Conservation (phyloP, 2,888 invertebrate genomes). For the Hymenopus coronatus region DNA sequence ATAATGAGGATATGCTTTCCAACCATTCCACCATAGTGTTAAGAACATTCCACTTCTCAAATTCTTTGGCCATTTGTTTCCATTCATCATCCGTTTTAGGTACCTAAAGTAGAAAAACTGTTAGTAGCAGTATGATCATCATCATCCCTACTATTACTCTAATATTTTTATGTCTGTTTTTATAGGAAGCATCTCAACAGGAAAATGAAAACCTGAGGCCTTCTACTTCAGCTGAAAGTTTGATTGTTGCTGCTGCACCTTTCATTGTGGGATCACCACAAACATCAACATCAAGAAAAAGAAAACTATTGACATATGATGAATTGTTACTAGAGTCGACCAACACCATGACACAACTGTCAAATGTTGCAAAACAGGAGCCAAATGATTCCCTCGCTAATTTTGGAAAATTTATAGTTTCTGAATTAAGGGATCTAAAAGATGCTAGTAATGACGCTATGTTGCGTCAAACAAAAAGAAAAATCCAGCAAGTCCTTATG, state of each 20-base stretch:
- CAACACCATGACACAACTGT: not conserved
- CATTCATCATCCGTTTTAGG: slow-evolving; percentile 20
- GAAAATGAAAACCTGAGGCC: not conserved
- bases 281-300: not conserved
- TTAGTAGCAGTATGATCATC: too few species aligned
- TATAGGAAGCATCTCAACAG: not conserved
- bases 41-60: slow-evolving; percentile 31
- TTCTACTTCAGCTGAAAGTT: not conserved
- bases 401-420: slow-evolving; percentile 5
- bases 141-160: too few species aligned
- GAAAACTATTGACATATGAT: not conserved
- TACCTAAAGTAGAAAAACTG: slow-evolving; percentile 2
- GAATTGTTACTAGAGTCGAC: not conserved
- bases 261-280: not conserved
- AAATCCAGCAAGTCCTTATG: too few species aligned
- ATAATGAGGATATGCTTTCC: slow-evolving; percentile 36
- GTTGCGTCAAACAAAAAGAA: not conserved
- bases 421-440: not conserved
- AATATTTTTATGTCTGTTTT: not conserved
- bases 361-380: not conserved
- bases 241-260: not conserved
- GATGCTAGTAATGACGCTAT: not conserved
- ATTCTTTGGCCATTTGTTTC: slow-evolving; percentile 22
- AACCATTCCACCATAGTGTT: slow-evolving; percentile 34
- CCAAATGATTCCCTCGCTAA: not conserved